These are phyloP conservation scores for Poecile atricapillus DNA, from an alignment of 2,113 vertebrate species.

Conservation along the genomic window DNA sequence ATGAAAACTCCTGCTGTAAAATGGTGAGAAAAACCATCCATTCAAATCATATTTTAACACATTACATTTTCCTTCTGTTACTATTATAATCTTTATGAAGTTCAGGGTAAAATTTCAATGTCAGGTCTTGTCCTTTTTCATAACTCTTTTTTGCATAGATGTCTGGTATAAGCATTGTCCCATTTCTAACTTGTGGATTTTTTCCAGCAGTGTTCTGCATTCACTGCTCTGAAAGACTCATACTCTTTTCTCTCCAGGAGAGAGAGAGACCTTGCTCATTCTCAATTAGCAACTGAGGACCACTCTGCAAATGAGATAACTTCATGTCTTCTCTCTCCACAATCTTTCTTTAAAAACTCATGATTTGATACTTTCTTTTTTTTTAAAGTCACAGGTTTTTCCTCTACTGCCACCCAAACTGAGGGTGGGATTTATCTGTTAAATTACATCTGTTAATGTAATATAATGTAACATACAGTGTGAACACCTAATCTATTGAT, in stretches of 20 bases:
- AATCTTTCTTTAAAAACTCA: background rate
- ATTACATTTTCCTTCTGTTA: background rate
- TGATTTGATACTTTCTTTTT: background rate
- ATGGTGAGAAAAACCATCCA: background rate
- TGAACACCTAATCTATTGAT: background rate
- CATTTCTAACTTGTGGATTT: background rate
- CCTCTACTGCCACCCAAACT: background rate
- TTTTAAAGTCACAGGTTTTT: background rate
- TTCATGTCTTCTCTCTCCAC: background rate
- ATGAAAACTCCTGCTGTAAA: background rate
- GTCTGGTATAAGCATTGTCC: background rate
- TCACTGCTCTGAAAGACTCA: background rate
- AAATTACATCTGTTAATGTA: background rate
- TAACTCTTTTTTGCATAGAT: background rate
- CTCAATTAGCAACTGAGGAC: background rate
- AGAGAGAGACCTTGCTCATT: background rate
- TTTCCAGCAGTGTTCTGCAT: background rate
- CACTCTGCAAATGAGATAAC: background rate
- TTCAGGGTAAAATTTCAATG: background rate
- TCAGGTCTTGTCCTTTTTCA: background rate
- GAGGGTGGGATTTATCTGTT: background rate
- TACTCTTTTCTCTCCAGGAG: background rate
- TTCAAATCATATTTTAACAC: background rate
- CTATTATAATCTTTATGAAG: background rate
- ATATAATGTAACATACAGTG: background rate